Base-by-base conservation (phyloP, 2,797 vertebrate genomes). In the Odontamblyopus lacepedii region DNA sequence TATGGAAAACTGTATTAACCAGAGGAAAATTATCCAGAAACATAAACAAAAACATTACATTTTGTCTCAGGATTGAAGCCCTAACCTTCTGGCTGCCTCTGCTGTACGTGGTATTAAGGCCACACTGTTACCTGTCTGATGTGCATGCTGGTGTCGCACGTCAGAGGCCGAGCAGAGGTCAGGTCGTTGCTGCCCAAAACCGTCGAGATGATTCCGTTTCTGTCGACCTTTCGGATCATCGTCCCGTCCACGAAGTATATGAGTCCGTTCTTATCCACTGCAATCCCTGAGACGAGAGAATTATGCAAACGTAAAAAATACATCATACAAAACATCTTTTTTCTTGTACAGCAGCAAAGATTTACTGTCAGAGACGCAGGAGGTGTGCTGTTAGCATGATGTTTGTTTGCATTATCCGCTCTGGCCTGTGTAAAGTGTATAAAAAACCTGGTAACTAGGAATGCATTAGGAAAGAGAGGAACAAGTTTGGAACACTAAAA, bases 241-340 rank as follows among this genome's bases (percentile, higher is more conserved):
- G 96, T 98, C 64, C 98, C 98, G 51, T 99, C 98, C 78, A 99
- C 97, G 72, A 99, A 99, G 91, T 98, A 99, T 88, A 99, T 98
- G 69, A 98, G 89, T 55, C 98, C 98, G 0, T 98, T 98, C 86
- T 97, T 98, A 85, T 99, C 97, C 6, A 98, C 91, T 3, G 97
- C 95, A 81, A 99, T 95, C 70, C 98, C 97, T 94, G 50, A 29
- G 26, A 0, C 82, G 63, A 76, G 64, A 7, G 71, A 57, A 30
- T 5, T 3, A 53, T 4, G 15, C 6, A 18, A 29, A 30, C 18
- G 13, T 61, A 61, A 18, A 23, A 9, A 26, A 26, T 9, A 27
- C 11, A 4, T 3, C 55, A 26, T 23, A 12, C 3, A 26, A 12
- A 55, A 27, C 12, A 29, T 18, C 2, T n/a, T 55, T 23, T 23